Conservation (phyloP, 2,113 vertebrate genomes). For the Laticauda laticaudata region DNA sequence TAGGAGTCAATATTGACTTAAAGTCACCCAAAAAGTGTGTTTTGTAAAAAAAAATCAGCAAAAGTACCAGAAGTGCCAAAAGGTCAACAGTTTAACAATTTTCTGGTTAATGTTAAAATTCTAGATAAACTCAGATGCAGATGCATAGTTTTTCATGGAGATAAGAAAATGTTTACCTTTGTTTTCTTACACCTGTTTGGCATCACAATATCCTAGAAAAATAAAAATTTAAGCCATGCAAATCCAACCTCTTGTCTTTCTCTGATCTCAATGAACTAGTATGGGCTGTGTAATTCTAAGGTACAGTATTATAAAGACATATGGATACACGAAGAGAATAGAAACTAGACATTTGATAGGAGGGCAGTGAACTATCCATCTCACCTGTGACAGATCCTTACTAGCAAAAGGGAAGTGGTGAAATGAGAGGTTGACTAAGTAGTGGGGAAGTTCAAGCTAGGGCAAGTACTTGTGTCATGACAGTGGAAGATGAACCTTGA, state of each 20-base stretch:
- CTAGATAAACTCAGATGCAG: neutral
- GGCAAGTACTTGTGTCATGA: neutral
- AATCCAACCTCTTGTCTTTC: neutral
- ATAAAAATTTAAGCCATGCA: neutral
- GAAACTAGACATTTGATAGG: neutral
- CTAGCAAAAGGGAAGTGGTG: neutral
- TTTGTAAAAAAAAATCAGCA: neutral
- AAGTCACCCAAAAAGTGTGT: neutral
- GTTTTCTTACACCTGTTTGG: neutral
- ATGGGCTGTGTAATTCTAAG: neutral
- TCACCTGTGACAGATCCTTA: neutral
- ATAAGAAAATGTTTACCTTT: neutral
- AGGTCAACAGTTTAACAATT: neutral
- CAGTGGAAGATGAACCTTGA: constrained; percentile 39
- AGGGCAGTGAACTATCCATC: neutral
- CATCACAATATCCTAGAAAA: neutral
- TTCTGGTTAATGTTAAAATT: neutral
- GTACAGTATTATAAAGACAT: neutral
- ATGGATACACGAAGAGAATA: neutral
- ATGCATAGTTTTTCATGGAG: neutral
- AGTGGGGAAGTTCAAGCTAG: neutral
- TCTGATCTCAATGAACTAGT: neutral
- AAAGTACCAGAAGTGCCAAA: neutral
- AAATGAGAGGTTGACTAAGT: neutral
- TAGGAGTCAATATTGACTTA: neutral